Base-by-base conservation (phyloP, 1,140 invertebrate genomes). In the Vanessa atalanta region DNA sequence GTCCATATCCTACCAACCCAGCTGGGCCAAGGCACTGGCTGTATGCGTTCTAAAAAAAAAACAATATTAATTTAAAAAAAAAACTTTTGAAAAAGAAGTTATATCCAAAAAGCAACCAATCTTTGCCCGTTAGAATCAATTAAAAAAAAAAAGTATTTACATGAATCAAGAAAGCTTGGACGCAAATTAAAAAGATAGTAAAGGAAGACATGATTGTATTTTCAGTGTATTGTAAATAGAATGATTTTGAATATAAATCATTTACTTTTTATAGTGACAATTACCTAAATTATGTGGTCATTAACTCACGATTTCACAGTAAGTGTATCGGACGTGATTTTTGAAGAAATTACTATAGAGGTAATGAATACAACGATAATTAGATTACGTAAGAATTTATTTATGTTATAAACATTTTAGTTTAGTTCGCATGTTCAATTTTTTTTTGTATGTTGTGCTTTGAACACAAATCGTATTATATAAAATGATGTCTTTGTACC, bases 131-230 rank as follows among this genome's bases (percentile, higher is more conserved):
- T 37, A 16, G n/a, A 0, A 61, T 4, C 3, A 31, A 60, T 14
- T 9, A n/a, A 61, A 37, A 8, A 37, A 60, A 20, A 37, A 61
- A 47, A 47, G 67, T 66, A 70, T 37, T 78, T 82, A 82, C 80
- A 70, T 82, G 80, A 23, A 82, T 65, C 66, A 82, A 69, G 76
- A 72, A 76, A 75, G 70, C 76, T 72, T 79, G 78, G 67, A 73
- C 48, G 72, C 77, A 81, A 16, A 82, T 51, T 12, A 77, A n/a
- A 13, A 79, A 47, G 20, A 82, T 72, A n/a, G 80, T 47, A 43
- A 75, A 75, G 61, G 72, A 14, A 65, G 72, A 75, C 79, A 79
- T 60, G 55, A 26, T 60, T 23, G 11, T 43, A 7, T 23, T 60
- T 60, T 13, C 9, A 60, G 11, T 23, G 11, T 13, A 13, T 13